Evolutionary conservation across 2,113 vertebrate genomes (phyloP), one percentile per base, ranked within the genome.

Genomic region (Nothocercus julius): DNA sequence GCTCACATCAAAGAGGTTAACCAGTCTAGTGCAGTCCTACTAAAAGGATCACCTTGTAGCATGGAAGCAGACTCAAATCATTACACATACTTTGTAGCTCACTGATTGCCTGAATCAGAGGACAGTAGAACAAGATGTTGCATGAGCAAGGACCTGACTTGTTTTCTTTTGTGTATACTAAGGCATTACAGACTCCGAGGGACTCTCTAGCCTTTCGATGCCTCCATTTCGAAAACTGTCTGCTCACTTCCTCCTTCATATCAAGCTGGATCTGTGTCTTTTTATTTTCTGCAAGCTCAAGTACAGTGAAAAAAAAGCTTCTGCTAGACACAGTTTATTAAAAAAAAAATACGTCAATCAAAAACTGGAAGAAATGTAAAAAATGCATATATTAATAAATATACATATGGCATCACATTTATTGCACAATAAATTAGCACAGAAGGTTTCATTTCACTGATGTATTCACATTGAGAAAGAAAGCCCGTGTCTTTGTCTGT

Each of bases 21-120:
- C 98, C 97, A 98, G 97, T 98, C 97, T 98, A 97, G 98, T 99
- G 98, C 98, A 99, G 98, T 99, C 98, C 98, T 98, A 98, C 98
- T 99, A 98, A 99, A 97, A 97, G 98, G 98, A 98, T 97, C 97
- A 87, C 91, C 97, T 95, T 98, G 97, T 98, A 98, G 97, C 98
- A 96, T 96, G 98, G 98, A 98, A 97, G 97, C 97, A 97, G 97
- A 97, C 97, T 97, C 98, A 98, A 96, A 97, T 98, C 98, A 97
- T 96, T 98, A 97, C 95, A 98, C 98, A 97, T 96, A 98, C 95
- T 97, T 98, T 97, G 97, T 98, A 97, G 97, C 97, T 98, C 98
- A 97, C 94, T 98, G 96, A 97, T 98, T 98, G 97, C 97, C 97
- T 96, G 97, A 98, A 95, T 94, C 98, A 97, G 96, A 97, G 97